Base-by-base conservation (phyloP, 92 coral and sea anemone genomes). In the Epizoanthus scotinus region DNA sequence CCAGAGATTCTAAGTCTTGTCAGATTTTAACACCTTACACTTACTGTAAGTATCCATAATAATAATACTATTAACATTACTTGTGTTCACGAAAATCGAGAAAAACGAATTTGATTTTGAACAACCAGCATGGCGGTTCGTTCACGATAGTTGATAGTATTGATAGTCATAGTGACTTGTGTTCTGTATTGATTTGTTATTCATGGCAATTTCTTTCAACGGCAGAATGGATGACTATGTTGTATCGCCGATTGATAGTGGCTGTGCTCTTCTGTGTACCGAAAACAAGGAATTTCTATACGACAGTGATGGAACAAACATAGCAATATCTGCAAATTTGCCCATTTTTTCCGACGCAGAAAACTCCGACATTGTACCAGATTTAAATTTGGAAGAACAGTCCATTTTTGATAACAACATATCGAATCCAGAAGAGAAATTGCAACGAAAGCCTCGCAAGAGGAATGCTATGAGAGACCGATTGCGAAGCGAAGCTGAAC, bases 251-350 rank as follows among this genome's bases (percentile, higher is more conserved):
- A 83, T 79, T 22, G 84, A 60, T 17, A 53, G 71, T 49, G 91
- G 88, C 50, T 85, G 75, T 54, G 86, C 83, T 50, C 87, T 92
- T 31, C 87, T 92, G 17, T 92, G 94, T 66, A 92, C 94, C 14
- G 97, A 92, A 70, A 86, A 89, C 78, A 83, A 91, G 75, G 97
- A 87, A 47, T 92, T 92, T 34, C 85, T 92, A 17, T 92, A 92
- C 77, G 89, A 87, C 52, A 82, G 72, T 18, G 89, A 88, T 26
- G 87, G 89, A 21, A 69, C 84, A 64, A 70, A 84, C 20, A 64
- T 67, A 21, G 86, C 73, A 34, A 40, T 77, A 8, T 34, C 82
- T 20, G 63, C 83, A 24, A 83, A 60, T 75, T 36, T 75, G 10
- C 19, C 68, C 18, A 57, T 59, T 13, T 75, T 57, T 20, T 38